These are phyloP conservation scores for Stenichneumon culpator DNA, from an alignment of 2,888 invertebrate genomes.

Conservation along the genomic window DNA sequence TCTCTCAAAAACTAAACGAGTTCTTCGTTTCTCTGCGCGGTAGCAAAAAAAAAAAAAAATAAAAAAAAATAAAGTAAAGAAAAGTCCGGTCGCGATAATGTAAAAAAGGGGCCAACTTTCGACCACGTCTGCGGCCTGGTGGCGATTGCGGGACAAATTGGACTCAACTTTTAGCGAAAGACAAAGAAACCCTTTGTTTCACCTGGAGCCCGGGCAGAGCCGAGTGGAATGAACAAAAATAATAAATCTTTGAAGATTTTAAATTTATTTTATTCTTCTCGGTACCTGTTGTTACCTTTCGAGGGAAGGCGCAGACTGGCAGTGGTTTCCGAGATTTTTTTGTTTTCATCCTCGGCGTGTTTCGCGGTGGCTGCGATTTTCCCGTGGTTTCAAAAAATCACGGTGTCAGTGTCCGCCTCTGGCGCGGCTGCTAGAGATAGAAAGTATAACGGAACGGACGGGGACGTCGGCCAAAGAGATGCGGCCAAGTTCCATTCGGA, in stretches of 20 bases:
- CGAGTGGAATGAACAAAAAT: constrained; percentile 41
- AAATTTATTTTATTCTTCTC: constrained; percentile 2
- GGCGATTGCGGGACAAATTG: constrained; percentile 50
- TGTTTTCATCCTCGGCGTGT: neutral
- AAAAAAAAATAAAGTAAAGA: too few relatives aligned
- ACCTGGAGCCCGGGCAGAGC: constrained; percentile 27
- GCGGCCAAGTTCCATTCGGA: constrained; percentile 41
- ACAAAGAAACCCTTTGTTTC: constrained; percentile 54
- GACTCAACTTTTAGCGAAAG: constrained; percentile 33
- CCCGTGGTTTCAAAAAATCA: neutral
- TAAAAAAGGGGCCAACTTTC: too few relatives aligned
- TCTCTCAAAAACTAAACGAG: too few relatives aligned
- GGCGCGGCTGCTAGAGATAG: neutral
- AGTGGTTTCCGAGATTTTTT: neutral
- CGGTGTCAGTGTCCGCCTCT: neutral
- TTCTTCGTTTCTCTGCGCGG: too few relatives aligned
- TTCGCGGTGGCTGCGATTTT: neutral
- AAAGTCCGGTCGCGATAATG: too few relatives aligned
- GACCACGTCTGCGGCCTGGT: neutral
- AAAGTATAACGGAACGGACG: neutral
- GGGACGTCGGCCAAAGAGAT: neutral
- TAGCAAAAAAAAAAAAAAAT: too few relatives aligned
- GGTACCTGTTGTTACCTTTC: constrained; percentile 18
- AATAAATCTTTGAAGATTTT: constrained; percentile 34
- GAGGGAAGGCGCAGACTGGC: constrained; percentile 23